Evolutionary conservation across 2,113 vertebrate genomes (phyloP), one percentile per base, ranked within the genome.

Genomic region (Natator depressus): DNA sequence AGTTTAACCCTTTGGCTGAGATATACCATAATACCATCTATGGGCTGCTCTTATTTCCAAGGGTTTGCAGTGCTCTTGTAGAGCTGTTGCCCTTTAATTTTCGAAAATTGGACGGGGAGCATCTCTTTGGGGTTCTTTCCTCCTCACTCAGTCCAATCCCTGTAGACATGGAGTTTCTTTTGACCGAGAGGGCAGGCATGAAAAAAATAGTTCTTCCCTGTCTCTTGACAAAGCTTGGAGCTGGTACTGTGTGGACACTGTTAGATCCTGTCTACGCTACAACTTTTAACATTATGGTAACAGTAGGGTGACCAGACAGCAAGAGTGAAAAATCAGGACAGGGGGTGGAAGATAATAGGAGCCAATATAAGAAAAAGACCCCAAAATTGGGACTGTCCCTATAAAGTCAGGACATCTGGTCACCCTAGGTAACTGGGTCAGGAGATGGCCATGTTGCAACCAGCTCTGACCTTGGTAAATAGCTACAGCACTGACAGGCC

Each of bases 161-260:
- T 62, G 4, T 27, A 51, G 13, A 62, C 12, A 51, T 50, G 42
- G 0, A 57, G 38, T 27, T 69, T 82, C 82, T 81, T 69, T 80
- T 2, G 1, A 38, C 2, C 10, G 19, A 84, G 50, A 16, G 35
- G 6, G 0, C 5, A 82, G 82, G 35, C 5, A 72, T 9, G 42
- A 84, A 78, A 82, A 82, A 83, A 86, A 7, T 20, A 84, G 5
- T 31, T 75, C 47, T 9, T 16, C 47, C 53, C 53, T 31, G 24
- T 8, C 31, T n/a, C 85, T 80, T 20, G 10, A 80, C 22, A 69
- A 47, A 8, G 46, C 29, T 86, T 50, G 1, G 9, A 46, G 16
- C 22, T 42, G 13, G 93, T 24, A 42, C 11, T 46, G 53, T 8
- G 46, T 22, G 92, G 85, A 91, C 31, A 7, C 57, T 50, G 35